Percentiles rank a stretch among this genome's conserved stretches.
phyloP scores from a whole-genome alignment of 2,888 invertebrate species.

The Drosophila meridiana region DNA sequence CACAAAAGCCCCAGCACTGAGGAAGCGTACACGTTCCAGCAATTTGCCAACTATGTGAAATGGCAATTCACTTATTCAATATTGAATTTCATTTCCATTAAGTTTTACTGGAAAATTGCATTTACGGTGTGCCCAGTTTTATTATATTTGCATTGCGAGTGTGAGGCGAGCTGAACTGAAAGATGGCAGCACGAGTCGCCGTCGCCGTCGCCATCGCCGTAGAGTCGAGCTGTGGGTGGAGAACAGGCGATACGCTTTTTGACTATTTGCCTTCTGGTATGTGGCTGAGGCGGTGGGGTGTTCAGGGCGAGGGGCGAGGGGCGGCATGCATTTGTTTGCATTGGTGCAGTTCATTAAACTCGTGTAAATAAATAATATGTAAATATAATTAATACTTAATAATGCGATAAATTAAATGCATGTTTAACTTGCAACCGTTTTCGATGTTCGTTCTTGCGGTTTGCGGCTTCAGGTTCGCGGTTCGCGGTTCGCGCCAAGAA shows the following conservation, averaged over 20 bases:
- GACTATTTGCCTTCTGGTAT: constrained; percentile 58
- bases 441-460: constrained; percentile 29
- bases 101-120: constrained; percentile 41
- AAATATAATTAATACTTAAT: constrained; percentile 62
- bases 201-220: constrained; percentile 22
- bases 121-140: constrained; percentile 38
- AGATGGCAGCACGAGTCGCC: constrained; percentile 28
- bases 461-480: constrained; percentile 2
- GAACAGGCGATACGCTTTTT: constrained; percentile 51
- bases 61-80: constrained; percentile 54
- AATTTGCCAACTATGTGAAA: constrained; percentile 23
- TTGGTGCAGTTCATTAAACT: constrained; percentile 74
- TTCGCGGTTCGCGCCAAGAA: constrained; percentile 43
- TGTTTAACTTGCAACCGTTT: constrained; percentile 41
- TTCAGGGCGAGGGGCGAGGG: neutral
- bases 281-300: neutral
- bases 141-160: constrained; percentile 51
- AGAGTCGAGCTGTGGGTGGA: constrained; percentile 14
- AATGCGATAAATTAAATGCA: constrained; percentile 33
- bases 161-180: constrained; percentile 5
- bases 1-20: neutral
- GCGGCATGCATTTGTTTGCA: constrained; percentile 44
- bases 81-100: constrained; percentile 59
- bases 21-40: constrained; percentile 13
- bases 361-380: constrained; percentile 66